Conservation (phyloP, 1,140 invertebrate genomes). For the Parapsyche elsis region DNA sequence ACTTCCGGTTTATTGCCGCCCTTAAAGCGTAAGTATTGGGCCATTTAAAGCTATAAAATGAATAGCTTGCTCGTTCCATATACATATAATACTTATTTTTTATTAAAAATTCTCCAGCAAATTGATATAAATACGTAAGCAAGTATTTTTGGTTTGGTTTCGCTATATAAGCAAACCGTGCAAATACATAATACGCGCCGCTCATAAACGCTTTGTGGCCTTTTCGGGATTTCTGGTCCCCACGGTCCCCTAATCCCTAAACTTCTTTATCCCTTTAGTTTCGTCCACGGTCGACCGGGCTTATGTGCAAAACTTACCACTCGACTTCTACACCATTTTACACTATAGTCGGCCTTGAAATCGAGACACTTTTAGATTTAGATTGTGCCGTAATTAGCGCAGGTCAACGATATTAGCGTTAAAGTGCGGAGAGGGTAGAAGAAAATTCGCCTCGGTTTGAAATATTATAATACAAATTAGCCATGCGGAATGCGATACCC, state of each 20-base stretch:
- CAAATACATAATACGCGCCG: background rate
- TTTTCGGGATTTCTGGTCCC: background rate
- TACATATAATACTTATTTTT: too few relatives aligned
- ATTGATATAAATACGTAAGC: too few relatives aligned
- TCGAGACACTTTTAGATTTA: background rate
- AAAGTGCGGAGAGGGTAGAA: too few relatives aligned
- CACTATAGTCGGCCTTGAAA: background rate
- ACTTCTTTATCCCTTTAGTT: background rate
- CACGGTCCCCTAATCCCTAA: background rate
- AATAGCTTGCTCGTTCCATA: background rate
- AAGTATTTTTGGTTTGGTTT: too few relatives aligned
- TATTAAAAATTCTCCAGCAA: background rate
- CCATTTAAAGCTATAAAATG: background rate
- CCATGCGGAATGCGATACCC: too few relatives aligned
- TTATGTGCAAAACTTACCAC: background rate
- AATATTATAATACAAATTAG: too few relatives aligned
- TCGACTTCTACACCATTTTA: background rate
- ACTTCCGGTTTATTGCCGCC: background rate
- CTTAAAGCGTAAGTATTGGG: background rate
- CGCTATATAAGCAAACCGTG: too few relatives aligned
- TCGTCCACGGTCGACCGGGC: background rate
- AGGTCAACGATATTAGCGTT: too few relatives aligned
- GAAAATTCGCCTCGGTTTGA: too few relatives aligned
- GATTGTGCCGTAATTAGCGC: too few relatives aligned
- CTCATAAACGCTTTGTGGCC: constrained; percentile 23